Evolutionary conservation across 1,140 invertebrate genomes (phyloP), one percentile per base, ranked within the genome.

Genomic region (Lepidurus arcticus): DNA sequence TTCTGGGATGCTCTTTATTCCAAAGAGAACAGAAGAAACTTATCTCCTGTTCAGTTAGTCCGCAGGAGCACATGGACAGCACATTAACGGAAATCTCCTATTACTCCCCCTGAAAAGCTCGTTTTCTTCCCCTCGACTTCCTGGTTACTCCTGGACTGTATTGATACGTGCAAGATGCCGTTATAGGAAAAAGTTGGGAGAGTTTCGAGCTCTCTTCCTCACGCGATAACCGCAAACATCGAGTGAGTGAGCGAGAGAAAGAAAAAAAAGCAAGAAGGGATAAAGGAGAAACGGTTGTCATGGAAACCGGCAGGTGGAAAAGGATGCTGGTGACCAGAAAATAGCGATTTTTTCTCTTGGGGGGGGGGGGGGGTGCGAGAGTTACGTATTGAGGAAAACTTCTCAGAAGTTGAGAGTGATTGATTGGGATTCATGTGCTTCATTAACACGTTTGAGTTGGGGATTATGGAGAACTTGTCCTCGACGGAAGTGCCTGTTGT

Each of bases 101-200:
- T 78, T 75, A 75, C 73, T 74, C 65, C 53, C 75, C 76, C 78
- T 74, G 45, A 24, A 53, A 65, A 47, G 73, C 79, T 76, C 79
- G 42, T 73, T 73, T 74, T 76, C 79, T 45, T 42, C n/a, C 34
- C 7, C 24, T 26, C 11, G 34, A 34, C 73, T 21, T 65, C 26
- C 24, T 75, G 43, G 34, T 44, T 34, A 16, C 65, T 65, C 53
- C 53, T 10, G 53, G 21, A 65, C 53, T 65, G 53, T 65, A 21
- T 21, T n/a, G 16, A 7, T 21, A 65, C 53, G 53, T n/a, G 9
- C 8, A 21, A 65, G n/a, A 65, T 65, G 53, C 53, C 53, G 53
- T 65, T 65, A 65, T 65, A 65, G 21, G 53, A 21, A 65, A 65
- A 21, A n/a, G 16, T 13, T n/a, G 21, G 16, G 21, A 65, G 53